Evolutionary conservation across 2,888 invertebrate species (phyloP).

Genomic region (Eupsilia transversa): DNA sequence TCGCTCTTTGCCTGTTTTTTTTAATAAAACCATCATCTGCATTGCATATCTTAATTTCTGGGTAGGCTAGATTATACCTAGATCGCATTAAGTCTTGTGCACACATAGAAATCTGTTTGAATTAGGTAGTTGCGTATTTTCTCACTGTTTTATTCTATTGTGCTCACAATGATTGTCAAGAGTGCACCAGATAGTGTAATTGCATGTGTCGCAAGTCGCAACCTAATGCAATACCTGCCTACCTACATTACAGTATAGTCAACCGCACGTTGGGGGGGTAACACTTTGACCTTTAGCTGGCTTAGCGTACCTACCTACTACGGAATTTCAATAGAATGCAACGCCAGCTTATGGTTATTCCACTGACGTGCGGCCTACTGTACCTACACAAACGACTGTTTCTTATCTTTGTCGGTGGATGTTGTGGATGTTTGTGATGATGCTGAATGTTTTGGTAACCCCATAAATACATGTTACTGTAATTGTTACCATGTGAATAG

Average conservation of each 20-base stretch:
- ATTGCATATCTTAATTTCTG: neutral
- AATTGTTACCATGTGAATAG: conserved; percentile 13
- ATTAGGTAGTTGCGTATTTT: conserved; percentile 55
- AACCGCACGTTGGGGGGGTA: neutral
- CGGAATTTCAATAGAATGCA: neutral
- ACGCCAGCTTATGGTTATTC: neutral
- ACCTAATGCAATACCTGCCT: conserved; percentile 38
- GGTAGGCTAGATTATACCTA: neutral
- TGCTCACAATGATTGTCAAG: conserved; percentile 61
- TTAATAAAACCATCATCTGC: neutral
- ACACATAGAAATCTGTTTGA: conserved; percentile 38
- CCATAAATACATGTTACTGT: neutral
- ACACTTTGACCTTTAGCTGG: neutral
- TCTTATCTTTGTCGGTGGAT: conserved; percentile 6
- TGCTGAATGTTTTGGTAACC: conserved; percentile 29
- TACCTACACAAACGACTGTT: conserved; percentile 5
- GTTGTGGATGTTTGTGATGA: too few species aligned
- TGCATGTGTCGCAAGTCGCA: conserved; percentile 53
- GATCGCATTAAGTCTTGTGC: conserved; percentile 1
- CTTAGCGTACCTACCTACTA: too few species aligned
- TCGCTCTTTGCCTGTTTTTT: neutral
- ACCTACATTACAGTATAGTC: conserved; percentile 1
- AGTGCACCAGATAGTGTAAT: conserved; percentile 63
- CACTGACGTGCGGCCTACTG: neutral
- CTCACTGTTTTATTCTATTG: conserved; percentile 64